Evolutionary conservation across 1,140 invertebrate genomes (phyloP), one percentile per base, ranked within the genome.

Genomic region (Drosophila bipectinata): DNA sequence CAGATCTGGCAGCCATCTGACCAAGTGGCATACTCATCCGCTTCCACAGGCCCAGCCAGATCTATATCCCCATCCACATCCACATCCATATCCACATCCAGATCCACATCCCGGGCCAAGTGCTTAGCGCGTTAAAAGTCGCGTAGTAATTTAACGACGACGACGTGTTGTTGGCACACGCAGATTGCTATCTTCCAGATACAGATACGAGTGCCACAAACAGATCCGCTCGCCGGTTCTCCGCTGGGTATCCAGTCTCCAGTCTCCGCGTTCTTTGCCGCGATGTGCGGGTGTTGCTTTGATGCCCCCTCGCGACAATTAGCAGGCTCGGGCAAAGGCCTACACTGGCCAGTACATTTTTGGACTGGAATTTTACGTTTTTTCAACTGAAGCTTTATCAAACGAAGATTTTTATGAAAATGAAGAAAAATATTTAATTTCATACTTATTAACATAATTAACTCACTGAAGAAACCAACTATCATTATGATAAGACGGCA

Each of bases 121-220:
- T 85, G 81, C 77, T 84, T 84, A 84, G 81, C 75, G 63, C 82
- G 68, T 77, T 85, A 77, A 85, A 77, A 88, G 82, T 76, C 82
- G 82, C 82, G 79, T 87, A 72, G 83, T 88, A 77, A 81, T 77
- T 88, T 88, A 88, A 88, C 83, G 84, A 88, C 79, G 57, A 77
- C 83, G 84, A 88, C 83, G 83, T 88, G 83, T 88, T 73, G 64
- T 56, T 61, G 63, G 73, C 61, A 84, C 77, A 72, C 81, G 67
- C 81, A 87, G 83, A 87, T 85, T 60, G 45, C 52, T 72, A 88
- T 88, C 82, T 76, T 8, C 7, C 26, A 88, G 79, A 68, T 72
- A 79, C 72, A 80, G 62, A 79, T 78, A 78, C 62, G 63, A 39
- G 63, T 54, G 66, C 51, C 26, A 57, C 54, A 64, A 58, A 54